Conservation (phyloP, 1,140 invertebrate species). For the Philaenus spumarius region DNA sequence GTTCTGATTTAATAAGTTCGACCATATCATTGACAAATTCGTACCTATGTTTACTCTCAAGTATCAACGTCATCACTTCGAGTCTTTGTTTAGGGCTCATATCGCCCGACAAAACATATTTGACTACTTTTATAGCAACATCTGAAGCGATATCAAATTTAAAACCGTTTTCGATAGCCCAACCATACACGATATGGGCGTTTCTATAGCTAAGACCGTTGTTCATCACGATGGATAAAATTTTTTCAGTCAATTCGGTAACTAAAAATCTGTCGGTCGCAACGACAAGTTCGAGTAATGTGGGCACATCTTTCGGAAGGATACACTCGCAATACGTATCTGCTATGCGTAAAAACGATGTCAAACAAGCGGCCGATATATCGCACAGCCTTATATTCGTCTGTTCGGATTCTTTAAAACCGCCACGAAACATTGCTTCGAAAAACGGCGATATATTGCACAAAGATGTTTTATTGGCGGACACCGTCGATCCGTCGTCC, state of each 20-base stretch:
- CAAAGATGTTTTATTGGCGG: slow-evolving; percentile 50
- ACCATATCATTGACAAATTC: slow-evolving; percentile 39
- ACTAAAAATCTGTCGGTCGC: slow-evolving; percentile 58
- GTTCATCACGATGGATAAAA: slow-evolving; percentile 41
- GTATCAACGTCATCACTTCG: slow-evolving; percentile 37
- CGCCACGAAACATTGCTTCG: slow-evolving; percentile 54
- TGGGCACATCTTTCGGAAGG: slow-evolving; percentile 44
- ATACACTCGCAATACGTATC: slow-evolving; percentile 27
- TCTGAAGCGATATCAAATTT: slow-evolving; percentile 20
- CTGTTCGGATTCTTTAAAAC: slow-evolving; percentile 56
- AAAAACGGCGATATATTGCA: slow-evolving; percentile 57
- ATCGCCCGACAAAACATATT: slow-evolving; percentile 37
- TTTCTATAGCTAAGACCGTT: slow-evolving; percentile 37
- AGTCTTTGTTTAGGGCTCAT: slow-evolving; percentile 35
- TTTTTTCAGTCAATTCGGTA: slow-evolving; percentile 45
- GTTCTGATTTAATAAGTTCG: slow-evolving; percentile 26
- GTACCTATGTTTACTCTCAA: slow-evolving; percentile 27
- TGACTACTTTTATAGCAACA: slow-evolving; percentile 37
- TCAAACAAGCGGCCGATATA: slow-evolving; percentile 25
- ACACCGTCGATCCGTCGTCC: slow-evolving; percentile 53
- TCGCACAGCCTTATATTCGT: slow-evolving; percentile 35
- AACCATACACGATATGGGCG: slow-evolving; percentile 40
- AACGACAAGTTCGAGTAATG: slow-evolving; percentile 55
- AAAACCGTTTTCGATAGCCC: slow-evolving; percentile 38
- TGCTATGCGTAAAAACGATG: slow-evolving; percentile 18